Evolutionary conservation across 2,797 vertebrate genomes (phyloP), one percentile per base, ranked within the genome.

Genomic region (Notolabrus celidotus): DNA sequence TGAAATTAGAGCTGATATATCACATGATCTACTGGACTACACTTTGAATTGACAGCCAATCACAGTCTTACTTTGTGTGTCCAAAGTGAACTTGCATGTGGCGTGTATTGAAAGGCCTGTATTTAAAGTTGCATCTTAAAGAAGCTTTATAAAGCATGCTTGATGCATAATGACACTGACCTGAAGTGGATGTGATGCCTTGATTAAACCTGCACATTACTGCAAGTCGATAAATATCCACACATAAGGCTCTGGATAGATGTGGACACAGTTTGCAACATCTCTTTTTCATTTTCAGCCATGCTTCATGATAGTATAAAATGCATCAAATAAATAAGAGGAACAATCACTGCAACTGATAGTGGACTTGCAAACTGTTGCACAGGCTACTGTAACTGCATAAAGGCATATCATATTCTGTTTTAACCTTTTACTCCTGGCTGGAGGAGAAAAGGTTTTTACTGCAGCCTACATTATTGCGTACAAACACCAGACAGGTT

Each of bases 391-490:
- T 67, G 55, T 34, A 54, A 77, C 77, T 83, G 83, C 85, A 82
- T 86, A 67, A 79, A 82, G 68, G 71, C 71, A 79, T 67, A 70
- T 36, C 49, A 60, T 22, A 59, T 43, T 57, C 50, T 67, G 14
- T 54, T 34, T 51, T 62, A 62, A 74, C 51, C 80, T 59, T 63
- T 77, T 65, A 64, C 22, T 56, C 76, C 67, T 79, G 67, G 60
- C 67, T 79, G 53, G 67, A 79, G 10, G 20, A 60, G 79, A 36
- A 45, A 17, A 31, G 65, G 29, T 63, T 53, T 68, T 29, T 47
- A 42, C 52, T 67, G 45, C 73, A 80, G 76, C 33, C 53, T 71
- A 71, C 57, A 77, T 81, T 88, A 89, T 92, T 93, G 92, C 90
- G 87, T 84, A 89, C 84, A 71, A 81, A 60, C 72, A 82, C 45